phyloP scores from a whole-genome alignment of 1,140 invertebrate genomes.

The Platyura marginata region DNA sequence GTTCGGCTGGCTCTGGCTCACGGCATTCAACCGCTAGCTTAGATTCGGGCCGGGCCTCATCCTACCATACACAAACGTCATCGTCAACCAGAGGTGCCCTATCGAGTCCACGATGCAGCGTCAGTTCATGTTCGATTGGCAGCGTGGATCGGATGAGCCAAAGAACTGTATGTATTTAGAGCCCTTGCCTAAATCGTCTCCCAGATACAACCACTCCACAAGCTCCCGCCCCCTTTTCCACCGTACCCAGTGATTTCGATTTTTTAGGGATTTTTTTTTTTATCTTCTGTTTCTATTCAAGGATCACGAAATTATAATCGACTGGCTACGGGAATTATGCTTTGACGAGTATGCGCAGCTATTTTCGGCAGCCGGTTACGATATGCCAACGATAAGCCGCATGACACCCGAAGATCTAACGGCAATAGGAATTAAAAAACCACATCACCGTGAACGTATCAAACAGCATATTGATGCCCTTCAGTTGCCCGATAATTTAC shows the following conservation, averaged over 20 bases:
- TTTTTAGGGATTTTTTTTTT: no score
- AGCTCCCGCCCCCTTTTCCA: no score
- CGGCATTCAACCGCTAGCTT: constrained; percentile 81
- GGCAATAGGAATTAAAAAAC: constrained; percentile 85
- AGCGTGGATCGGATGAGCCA: constrained; percentile 32
- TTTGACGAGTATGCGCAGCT: constrained; percentile 91
- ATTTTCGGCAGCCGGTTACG: constrained; percentile 91
- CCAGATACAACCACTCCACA: no score
- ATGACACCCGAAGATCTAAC: constrained; percentile 94
- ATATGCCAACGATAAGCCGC: constrained; percentile 88
- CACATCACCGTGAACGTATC: constrained; percentile 86
- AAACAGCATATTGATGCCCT: constrained; percentile 92
- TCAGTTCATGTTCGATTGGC: constrained; percentile 56
- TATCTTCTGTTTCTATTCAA: no score
- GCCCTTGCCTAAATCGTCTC: no score
- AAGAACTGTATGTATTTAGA: constrained; percentile 8
- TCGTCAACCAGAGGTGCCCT: constrained; percentile 21
- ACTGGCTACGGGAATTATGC: constrained; percentile 86
- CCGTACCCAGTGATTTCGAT: no score
- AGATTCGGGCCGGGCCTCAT: constrained; percentile 77
- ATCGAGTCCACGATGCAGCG: constrained; percentile 33
- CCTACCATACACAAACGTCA: constrained; percentile 22
- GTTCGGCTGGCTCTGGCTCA: constrained; percentile 51
- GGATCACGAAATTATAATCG: constrained; percentile 47
- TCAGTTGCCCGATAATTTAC: constrained; percentile 82